These are phyloP conservation scores for Leucoma salicis DNA, from an alignment of 2,888 invertebrate species.

Conservation along the genomic window DNA sequence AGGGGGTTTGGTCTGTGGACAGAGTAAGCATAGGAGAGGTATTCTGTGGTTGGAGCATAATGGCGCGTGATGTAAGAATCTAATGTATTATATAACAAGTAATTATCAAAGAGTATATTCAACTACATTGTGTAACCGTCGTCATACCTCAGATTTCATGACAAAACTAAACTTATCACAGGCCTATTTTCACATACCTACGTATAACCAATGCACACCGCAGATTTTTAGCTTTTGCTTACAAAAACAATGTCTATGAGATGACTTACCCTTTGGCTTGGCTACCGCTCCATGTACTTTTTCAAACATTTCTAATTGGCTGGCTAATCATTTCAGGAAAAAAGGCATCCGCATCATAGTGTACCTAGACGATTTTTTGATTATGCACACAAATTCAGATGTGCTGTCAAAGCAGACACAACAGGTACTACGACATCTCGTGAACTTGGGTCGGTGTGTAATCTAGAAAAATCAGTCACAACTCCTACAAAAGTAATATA, in stretches of 20 bases:
- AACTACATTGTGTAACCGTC: no score
- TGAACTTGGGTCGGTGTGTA: no score
- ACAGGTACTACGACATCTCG: neutral
- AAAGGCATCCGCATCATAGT: slow-evolving; percentile 5
- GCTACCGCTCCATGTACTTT: slow-evolving; percentile 6
- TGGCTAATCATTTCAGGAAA: slow-evolving; percentile 8
- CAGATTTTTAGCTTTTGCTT: neutral
- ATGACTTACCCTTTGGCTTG: slow-evolving; percentile 11
- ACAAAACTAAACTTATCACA: neutral
- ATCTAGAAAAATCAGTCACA: neutral
- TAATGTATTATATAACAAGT: no score
- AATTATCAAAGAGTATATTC: no score
- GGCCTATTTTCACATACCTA: neutral
- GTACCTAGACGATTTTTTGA: slow-evolving; percentile 10
- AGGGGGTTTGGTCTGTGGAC: no score
- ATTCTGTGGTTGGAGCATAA: no score
- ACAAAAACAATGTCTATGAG: neutral
- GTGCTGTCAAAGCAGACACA: slow-evolving; percentile 9
- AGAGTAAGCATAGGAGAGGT: no score
- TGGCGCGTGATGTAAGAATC: no score
- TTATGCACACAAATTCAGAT: neutral
- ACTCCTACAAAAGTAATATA: neutral
- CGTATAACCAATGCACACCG: neutral
- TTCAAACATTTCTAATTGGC: slow-evolving; percentile 9
- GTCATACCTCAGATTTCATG: neutral